Base-by-base conservation (phyloP, 2,888 invertebrate species). In the Sarcophaga subvicina region DNA sequence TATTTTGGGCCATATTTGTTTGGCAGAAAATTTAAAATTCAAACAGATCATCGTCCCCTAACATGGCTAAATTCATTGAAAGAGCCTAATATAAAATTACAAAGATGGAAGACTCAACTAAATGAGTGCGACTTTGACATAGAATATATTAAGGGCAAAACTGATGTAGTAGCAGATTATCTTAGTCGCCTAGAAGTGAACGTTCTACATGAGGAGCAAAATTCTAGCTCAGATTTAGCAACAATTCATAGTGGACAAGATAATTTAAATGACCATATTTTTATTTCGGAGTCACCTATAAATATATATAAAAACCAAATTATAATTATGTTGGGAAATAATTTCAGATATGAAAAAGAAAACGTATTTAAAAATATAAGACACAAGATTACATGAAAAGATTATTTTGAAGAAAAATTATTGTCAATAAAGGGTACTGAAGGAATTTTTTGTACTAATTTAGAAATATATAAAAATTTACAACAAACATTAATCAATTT, bases 231-330 rank as follows among this genome's bases (percentile, higher is more conserved):
- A 45, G 84, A 84, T 22, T 22, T 60, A 75, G 80, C 80, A 8
- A 84, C 80, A 27, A 70, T 84, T n/a, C 84, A 76, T 70, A 84
- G 79, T 71, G 76, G 54, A 27, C 47, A 54, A 45, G 80, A 80
- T 66, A 69, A 84, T 64, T 59, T 83, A 25, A 70, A 76, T 5
- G 71, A 77, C 37, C 77, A 83, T 66, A 64, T 80, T 49, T 45
- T 37, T 17, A 77, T 63, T 59, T 25, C 25, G 25, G 25, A 25
- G 25, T 25, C 25, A 25, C 3, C 25, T 25, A 25, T 25, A 25
- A 25, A 25, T 25, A 25, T 25, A 25, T 25, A 25, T 3, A 25
- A 25, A 25, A 25, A 3, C 12, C 88, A 88, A 72, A 47, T 86
- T 20, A 66, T 88, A 54, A 64, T 88, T 62, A 25, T 27, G 10